phyloP scores from a whole-genome alignment of 2,888 invertebrate genomes.

The Epinotia demarniana region DNA sequence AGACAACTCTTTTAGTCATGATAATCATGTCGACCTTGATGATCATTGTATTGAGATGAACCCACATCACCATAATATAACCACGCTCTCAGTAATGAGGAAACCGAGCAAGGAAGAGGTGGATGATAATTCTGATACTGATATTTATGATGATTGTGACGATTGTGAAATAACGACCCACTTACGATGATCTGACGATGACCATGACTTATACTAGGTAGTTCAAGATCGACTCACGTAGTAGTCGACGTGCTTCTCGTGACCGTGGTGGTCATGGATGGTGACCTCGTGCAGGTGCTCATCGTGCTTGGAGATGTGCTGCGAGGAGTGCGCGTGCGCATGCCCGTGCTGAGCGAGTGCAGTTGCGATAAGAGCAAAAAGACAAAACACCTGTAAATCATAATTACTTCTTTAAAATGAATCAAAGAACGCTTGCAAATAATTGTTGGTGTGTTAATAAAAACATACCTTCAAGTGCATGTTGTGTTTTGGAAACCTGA shows the following conservation, averaged over 20 bases:
- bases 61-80: too few relatives aligned
- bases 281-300: slow-evolving; percentile 65
- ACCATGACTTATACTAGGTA: too few relatives aligned
- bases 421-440: neutral
- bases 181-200: too few relatives aligned
- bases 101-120: too few relatives aligned
- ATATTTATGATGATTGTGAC: too few relatives aligned
- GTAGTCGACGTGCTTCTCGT: slow-evolving; percentile 57
- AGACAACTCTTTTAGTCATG: too few relatives aligned
- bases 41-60: too few relatives aligned
- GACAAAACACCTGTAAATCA: slow-evolving; percentile 29
- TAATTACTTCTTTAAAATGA: neutral
- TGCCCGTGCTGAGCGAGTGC: slow-evolving; percentile 50
- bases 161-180: too few relatives aligned
- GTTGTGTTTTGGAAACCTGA: neutral
- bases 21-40: too few relatives aligned
- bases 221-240: slow-evolving; percentile 52
- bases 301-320: slow-evolving; percentile 67
- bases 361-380: slow-evolving; percentile 29
- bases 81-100: too few relatives aligned
- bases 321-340: slow-evolving; percentile 69
- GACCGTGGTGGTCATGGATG: slow-evolving; percentile 56
- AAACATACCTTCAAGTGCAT: slow-evolving; percentile 14
- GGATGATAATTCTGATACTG: too few relatives aligned
- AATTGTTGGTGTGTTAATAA: neutral